These are phyloP conservation scores for Acanthisitta chloris DNA, from an alignment of 2,113 vertebrate genomes.

Conservation along the genomic window DNA sequence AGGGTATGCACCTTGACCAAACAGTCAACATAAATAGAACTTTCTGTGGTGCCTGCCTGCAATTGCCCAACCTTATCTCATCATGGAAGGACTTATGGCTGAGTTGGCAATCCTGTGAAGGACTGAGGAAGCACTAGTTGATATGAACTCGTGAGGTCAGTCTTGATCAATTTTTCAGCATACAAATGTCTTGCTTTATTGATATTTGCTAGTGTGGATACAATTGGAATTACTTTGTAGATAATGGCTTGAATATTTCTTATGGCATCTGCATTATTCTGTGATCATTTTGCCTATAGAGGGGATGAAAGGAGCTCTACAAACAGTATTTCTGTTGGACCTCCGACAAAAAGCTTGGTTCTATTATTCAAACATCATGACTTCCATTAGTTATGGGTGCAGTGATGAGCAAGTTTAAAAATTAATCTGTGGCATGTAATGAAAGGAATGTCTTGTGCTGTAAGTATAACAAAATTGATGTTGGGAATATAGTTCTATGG, in stretches of 20 bases:
- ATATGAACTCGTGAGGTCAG: not conserved
- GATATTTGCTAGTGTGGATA: not conserved
- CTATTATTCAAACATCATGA: not conserved
- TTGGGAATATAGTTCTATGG: not conserved
- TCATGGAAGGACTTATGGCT: not conserved
- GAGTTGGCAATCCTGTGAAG: not conserved
- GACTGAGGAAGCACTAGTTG: not conserved
- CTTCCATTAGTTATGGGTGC: not conserved
- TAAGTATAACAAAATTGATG: not conserved
- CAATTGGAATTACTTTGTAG: not conserved
- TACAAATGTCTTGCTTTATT: not conserved
- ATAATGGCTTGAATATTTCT: not conserved
- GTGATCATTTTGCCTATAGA: not conserved
- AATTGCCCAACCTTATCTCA: not conserved
- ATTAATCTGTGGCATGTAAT: not conserved
- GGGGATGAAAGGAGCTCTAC: not conserved
- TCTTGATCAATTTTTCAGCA: not conserved
- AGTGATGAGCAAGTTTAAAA: not conserved
- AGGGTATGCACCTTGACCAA: fast-evolving
- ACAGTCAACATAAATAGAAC: not conserved
- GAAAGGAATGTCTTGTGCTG: not conserved
- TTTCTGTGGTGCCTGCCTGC: not conserved
- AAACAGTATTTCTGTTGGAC: not conserved
- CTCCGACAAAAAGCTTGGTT: not conserved
- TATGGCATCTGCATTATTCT: not conserved